Conservation (phyloP, 1,140 invertebrate species). For the Muscidifurax raptorellus region DNA sequence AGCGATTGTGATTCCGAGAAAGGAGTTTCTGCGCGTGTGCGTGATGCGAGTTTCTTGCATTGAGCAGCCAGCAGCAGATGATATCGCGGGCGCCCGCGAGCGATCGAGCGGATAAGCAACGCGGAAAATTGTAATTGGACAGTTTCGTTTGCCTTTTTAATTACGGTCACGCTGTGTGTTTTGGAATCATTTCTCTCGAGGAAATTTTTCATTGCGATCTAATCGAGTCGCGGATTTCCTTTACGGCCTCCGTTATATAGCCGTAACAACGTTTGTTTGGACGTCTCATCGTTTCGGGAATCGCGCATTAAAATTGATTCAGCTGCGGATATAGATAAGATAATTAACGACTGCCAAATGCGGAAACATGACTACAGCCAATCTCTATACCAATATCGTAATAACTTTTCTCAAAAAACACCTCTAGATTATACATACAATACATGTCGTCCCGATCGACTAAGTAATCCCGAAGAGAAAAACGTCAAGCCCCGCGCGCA, state of each 20-base stretch:
- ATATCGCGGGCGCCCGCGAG: neutral
- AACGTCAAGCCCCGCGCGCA: neutral
- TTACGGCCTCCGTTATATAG: neutral
- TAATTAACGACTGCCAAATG: neutral
- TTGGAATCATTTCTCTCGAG: neutral
- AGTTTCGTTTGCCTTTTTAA: neutral
- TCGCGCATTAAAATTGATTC: neutral
- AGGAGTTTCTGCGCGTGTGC: neutral
- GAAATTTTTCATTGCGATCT: neutral
- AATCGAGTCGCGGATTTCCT: neutral
- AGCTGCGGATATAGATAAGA: conserved; percentile 1
- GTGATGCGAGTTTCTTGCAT: conserved; percentile 1
- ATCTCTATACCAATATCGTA: too few relatives aligned
- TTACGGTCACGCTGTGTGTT: neutral
- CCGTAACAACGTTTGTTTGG: neutral
- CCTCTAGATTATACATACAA: neutral
- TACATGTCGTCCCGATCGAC: neutral
- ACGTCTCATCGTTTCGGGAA: neutral
- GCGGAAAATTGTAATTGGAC: neutral
- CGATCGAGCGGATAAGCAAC: neutral
- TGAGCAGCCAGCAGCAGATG: neutral
- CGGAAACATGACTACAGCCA: neutral
- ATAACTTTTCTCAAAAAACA: too few relatives aligned
- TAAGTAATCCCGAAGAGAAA: neutral
- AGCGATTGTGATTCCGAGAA: conserved; percentile 6